Conservation (phyloP, 2,888 invertebrate genomes). For the Apamea anceps region DNA sequence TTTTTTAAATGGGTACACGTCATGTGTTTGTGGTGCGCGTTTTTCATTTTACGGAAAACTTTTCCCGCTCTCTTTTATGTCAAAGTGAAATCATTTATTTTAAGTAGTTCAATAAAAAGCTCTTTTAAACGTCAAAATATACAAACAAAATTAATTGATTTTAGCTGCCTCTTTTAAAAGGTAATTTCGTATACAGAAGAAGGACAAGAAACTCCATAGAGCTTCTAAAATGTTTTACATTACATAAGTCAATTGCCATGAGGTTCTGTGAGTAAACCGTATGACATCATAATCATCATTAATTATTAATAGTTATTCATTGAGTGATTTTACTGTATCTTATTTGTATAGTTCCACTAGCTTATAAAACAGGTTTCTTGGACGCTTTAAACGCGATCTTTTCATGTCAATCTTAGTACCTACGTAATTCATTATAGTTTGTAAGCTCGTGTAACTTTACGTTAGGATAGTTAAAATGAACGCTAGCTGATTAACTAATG, state of each 20-base stretch:
- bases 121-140: background rate
- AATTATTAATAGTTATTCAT: background rate
- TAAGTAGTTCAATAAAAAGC: background rate
- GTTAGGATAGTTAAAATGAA: background rate
- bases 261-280: background rate
- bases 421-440: background rate
- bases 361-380: slow-evolving; percentile 20
- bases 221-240: background rate
- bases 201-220: background rate
- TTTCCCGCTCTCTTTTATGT: background rate
- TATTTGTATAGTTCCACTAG: background rate
- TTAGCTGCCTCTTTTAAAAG: background rate
- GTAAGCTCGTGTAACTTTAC: background rate
- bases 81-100: background rate
- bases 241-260: background rate
- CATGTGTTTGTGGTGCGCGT: background rate
- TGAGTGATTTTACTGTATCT: slow-evolving; percentile 12
- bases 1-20: background rate
- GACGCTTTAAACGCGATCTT: background rate
- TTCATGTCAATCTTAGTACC: background rate
- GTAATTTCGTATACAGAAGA: background rate
- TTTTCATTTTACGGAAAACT: background rate
- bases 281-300: background rate
- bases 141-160: background rate
- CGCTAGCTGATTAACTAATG: background rate